These are phyloP conservation scores for Chymomyza caudatula DNA, from an alignment of 2,888 invertebrate species.

Conservation along the genomic window DNA sequence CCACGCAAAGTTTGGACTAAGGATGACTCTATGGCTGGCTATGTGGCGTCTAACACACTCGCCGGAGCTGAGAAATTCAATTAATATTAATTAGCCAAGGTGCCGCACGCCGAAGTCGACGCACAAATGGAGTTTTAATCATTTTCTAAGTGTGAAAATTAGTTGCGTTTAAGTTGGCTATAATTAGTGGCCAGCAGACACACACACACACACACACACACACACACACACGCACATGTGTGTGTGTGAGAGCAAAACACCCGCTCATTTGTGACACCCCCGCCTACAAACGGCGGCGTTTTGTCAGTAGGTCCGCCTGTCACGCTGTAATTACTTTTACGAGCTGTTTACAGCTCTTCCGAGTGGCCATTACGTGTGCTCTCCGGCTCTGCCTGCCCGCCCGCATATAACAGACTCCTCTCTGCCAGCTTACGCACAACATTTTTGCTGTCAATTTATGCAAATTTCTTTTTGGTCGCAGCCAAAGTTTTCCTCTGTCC, in stretches of 20 bases:
- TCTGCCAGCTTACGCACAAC: neutral
- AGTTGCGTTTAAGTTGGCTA: conserved; percentile 72
- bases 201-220: conserved; percentile 1
- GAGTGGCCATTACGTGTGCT: conserved; percentile 67
- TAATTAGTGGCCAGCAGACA: conserved; percentile 55
- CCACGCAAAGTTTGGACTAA: no score
- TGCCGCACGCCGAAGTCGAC: conserved; percentile 38
- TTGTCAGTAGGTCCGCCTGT: conserved; percentile 18
- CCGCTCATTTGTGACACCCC: conserved; percentile 53
- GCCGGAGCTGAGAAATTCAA: conserved; percentile 62
- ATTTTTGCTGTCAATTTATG: conserved; percentile 68
- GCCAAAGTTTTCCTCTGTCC: conserved; percentile 36
- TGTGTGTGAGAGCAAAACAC: conserved; percentile 2
- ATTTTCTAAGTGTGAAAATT: conserved; percentile 74
- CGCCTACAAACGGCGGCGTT: conserved; percentile 8
- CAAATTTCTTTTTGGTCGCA: conserved; percentile 54
- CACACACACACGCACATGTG: conserved; percentile 12
- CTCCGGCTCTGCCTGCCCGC: neutral
- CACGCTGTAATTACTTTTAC: conserved; percentile 73
- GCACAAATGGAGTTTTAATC: conserved; percentile 77
- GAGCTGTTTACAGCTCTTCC: conserved; percentile 77
- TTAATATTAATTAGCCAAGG: conserved; percentile 71
- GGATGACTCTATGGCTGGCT: conserved; percentile 49
- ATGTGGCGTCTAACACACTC: conserved; percentile 8
- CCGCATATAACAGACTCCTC: no score